A percentile compares a stretch with the other conserved stretches of the same genome.
These are phyloP conservation scores for Drosophila setifemur DNA, from an alignment of 1,140 invertebrate species.

Conservation along the genomic window DNA sequence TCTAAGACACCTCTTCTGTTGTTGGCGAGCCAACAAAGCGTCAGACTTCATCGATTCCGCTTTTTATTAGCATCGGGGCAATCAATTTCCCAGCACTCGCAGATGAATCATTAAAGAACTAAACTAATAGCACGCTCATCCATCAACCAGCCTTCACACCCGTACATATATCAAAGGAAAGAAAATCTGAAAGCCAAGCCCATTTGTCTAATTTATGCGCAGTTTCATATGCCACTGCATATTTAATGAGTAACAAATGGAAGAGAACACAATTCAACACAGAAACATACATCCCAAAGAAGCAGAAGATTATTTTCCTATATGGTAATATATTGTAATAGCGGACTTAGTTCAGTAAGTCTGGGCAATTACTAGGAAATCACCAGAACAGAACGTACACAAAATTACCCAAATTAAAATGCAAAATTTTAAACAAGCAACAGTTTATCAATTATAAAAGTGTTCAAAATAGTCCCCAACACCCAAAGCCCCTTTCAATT, in stretches of 20 bases:
- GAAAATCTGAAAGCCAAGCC: constrained; percentile 15
- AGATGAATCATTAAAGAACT: constrained; percentile 57
- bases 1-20: constrained; percentile 42
- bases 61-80: constrained; percentile 40
- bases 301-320: constrained; percentile 1
- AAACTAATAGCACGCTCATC: constrained; percentile 58
- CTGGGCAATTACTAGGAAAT: constrained; percentile 58
- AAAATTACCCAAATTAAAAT: too few species aligned
- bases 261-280: constrained; percentile 10
- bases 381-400: constrained; percentile 38
- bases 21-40: constrained; percentile 10
- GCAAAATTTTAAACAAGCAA: too few species aligned
- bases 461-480: too few species aligned
- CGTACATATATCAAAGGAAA: constrained; percentile 32
- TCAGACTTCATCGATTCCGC: constrained; percentile 46
- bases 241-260: constrained; percentile 49
- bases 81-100: constrained; percentile 37
- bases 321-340: constrained; percentile 32
- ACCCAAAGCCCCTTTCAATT: background rate
- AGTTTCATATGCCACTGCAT: constrained; percentile 49
- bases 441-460: too few species aligned
- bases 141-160: constrained; percentile 52
- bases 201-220: constrained; percentile 55
- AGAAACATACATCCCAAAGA: constrained; percentile 15
- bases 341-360: constrained; percentile 2